Evolutionary conservation across 2,888 invertebrate species (phyloP).

Genomic region (Acleris emargana): DNA sequence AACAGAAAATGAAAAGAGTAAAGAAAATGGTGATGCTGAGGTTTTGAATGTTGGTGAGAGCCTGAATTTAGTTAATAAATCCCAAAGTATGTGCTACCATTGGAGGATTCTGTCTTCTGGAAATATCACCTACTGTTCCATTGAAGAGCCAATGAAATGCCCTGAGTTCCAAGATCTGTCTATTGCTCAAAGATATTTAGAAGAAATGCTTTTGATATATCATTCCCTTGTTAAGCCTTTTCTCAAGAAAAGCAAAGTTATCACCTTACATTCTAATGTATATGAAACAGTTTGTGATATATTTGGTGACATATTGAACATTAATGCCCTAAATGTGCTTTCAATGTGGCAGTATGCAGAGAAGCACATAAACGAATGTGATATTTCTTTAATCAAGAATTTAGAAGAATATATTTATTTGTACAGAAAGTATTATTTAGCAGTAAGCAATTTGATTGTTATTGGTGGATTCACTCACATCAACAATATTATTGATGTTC

Average conservation of each 20-base stretch:
- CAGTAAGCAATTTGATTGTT: conserved; percentile 89
- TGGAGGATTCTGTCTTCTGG: conserved; percentile 77
- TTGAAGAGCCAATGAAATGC: conserved; percentile 65
- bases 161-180: conserved; percentile 81
- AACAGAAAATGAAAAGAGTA: conserved; percentile 49
- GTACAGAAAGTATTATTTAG: conserved; percentile 88
- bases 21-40: conserved; percentile 54
- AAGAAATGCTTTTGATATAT: conserved; percentile 86
- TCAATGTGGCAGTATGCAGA: conserved; percentile 88
- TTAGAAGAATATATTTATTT: conserved; percentile 88
- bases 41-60: conserved; percentile 54
- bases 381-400: conserved; percentile 87
- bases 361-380: conserved; percentile 85
- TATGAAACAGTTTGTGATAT: conserved; percentile 87
- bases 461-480: conserved; percentile 88
- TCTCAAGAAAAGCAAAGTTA: conserved; percentile 84
- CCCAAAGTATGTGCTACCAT: conserved; percentile 76
- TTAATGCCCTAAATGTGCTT: conserved; percentile 87
- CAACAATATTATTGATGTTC: conserved; percentile 85
- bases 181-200: conserved; percentile 88
- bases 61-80: conserved; percentile 61
- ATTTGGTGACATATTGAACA: conserved; percentile 87
- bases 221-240: conserved; percentile 86
- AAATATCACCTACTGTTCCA: conserved; percentile 75
- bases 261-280: conserved; percentile 81